Percentiles rank a stretch among this genome's conserved stretches.
Conservation (phyloP, 1,140 invertebrate genomes). For the Drosophila quadrilineata region DNA sequence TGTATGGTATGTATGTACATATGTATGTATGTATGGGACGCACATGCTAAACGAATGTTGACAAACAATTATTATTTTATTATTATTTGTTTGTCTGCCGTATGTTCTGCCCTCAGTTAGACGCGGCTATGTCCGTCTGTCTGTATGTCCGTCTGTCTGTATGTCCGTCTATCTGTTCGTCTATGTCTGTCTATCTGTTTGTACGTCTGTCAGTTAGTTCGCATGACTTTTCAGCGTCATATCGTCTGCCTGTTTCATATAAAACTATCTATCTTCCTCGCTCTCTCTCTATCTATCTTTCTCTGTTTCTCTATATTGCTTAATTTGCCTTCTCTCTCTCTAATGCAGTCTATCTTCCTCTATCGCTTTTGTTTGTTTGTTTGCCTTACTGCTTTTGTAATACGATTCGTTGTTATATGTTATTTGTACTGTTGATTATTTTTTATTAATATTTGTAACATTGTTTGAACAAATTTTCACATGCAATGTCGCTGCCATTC, state of each 20-base stretch:
- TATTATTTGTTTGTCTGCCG: conserved; percentile 75
- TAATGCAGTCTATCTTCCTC: background rate
- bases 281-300: background rate
- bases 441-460: conserved; percentile 63
- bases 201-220: conserved; percentile 35
- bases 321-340: background rate
- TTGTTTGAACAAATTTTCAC: conserved; percentile 73
- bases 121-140: conserved; percentile 22
- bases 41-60: conserved; percentile 79
- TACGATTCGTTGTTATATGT: conserved; percentile 59
- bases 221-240: conserved; percentile 56
- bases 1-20: background rate
- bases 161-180: conserved; percentile 37
- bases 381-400: conserved; percentile 74
- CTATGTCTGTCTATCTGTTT: conserved; percentile 16
- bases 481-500: conserved; percentile 41
- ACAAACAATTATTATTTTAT: conserved; percentile 80
- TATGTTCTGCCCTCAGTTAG: conserved; percentile 2
- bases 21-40: conserved; percentile 23
- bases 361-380: conserved; percentile 58
- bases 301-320: background rate
- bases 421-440: conserved; percentile 72
- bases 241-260: conserved; percentile 50
- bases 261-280: background rate
- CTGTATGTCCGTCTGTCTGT: conserved; percentile 8